phyloP scores from a whole-genome alignment of 1,140 invertebrate genomes.

The Drosophila murphyi region DNA sequence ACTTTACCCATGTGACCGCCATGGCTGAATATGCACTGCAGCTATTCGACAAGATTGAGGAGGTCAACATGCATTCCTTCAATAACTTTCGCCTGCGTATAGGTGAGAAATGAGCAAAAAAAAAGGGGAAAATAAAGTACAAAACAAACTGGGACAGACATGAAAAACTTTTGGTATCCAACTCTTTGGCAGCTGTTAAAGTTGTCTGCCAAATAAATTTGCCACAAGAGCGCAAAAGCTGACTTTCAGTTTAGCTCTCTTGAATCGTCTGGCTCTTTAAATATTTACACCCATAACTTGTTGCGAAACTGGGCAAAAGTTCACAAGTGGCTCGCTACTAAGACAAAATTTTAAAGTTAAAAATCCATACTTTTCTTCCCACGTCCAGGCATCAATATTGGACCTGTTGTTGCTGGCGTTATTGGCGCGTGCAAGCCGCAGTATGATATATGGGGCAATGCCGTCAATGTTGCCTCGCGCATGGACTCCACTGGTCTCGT shows the following conservation, averaged over 20 bases:
- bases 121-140: neutral
- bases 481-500: slow-evolving; percentile 94
- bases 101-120: slow-evolving; percentile 86
- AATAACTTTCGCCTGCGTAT: slow-evolving; percentile 98
- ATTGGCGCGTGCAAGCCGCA: slow-evolving; percentile 97
- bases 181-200: neutral
- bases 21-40: slow-evolving; percentile 96
- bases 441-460: slow-evolving; percentile 95
- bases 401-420: slow-evolving; percentile 97
- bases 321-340: neutral
- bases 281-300: too few species aligned
- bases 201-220: too few species aligned
- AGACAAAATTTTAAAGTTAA: neutral
- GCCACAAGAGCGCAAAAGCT: too few species aligned
- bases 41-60: slow-evolving; percentile 93
- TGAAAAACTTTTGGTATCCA: neutral
- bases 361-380: neutral
- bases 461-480: slow-evolving; percentile 95
- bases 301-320: neutral
- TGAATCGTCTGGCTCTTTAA: too few species aligned
- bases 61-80: slow-evolving; percentile 98
- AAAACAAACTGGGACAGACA: too few species aligned
- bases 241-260: too few species aligned
- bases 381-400: slow-evolving; percentile 94
- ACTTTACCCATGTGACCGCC: slow-evolving; percentile 92